phyloP scores from a whole-genome alignment of 2,797 vertebrate genomes.

The Spheniscus humboldti region DNA sequence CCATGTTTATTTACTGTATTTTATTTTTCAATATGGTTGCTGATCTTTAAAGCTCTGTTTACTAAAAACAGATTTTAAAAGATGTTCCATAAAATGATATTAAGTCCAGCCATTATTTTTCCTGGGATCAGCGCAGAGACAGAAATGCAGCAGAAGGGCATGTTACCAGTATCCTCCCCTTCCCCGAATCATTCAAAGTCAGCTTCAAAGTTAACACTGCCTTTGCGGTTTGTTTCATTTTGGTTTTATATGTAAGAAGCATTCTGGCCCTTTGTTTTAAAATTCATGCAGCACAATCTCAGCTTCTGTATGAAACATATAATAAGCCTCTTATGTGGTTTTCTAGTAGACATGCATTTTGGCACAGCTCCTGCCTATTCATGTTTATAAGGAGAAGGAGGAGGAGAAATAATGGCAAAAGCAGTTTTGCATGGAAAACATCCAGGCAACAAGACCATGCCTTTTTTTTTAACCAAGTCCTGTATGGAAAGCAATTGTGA shows the following conservation, averaged over 20 bases:
- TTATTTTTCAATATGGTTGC: background rate
- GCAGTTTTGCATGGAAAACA: background rate
- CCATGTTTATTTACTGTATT: background rate
- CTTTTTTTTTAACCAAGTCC: background rate
- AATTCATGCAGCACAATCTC: background rate
- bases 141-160: background rate
- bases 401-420: constrained; percentile 3
- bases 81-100: background rate
- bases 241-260: background rate
- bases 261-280: background rate
- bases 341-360: constrained; percentile 12
- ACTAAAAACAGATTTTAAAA: background rate
- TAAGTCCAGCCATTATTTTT: background rate
- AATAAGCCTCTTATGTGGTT: constrained; percentile 21
- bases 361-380: constrained; percentile 25
- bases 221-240: background rate
- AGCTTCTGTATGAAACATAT: background rate
- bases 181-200: background rate
- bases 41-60: constrained; percentile 4
- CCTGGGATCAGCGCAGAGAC: background rate
- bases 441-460: background rate
- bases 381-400: background rate
- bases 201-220: background rate
- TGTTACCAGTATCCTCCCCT: background rate
- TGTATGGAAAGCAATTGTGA: background rate